Evolutionary conservation across 2,113 vertebrate species (phyloP), one percentile per base, ranked within the genome.

Genomic region (Semicossyphus pulcher): DNA sequence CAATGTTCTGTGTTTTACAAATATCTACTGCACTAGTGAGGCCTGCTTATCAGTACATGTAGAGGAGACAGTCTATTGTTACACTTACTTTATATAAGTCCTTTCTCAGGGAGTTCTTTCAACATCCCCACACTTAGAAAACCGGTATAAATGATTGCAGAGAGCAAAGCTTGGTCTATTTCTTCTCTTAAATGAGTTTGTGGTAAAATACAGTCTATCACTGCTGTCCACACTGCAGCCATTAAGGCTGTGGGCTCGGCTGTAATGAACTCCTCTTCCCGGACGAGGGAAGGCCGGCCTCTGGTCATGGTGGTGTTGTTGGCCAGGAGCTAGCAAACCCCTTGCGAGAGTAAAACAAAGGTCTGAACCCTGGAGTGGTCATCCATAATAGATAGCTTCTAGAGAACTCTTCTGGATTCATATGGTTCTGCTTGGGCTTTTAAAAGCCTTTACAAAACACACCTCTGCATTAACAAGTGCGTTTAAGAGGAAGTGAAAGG

Each of bases 301-400:
- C 62, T 81, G 82, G 71, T 67, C 75, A 57, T 23, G 60, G 78
- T 63, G 82, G 39, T 61, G 57, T 78, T 54, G 67, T 23, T 74
- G 76, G 65, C 52, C 75, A 86, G 72, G 56, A 49, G 72, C 61
- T 57, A 70, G 63, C 68, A 56, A 60, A 68, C 31, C 39, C 53
- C 37, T 60, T 21, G 28, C 1, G n/a, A 70, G 44, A 14, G 57
- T 32, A 78, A 72, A 41, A 68, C 60, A 60, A 75, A 85, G 72
- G 58, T 78, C 86, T 78, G 72, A 83, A 75, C 76, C 86, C 71
- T 76, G 76, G 67, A 91, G 87, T 80, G 73, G 58, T 80, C 83
- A 92, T 93, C 45, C 81, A 92, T 93, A 90, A 93, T 89, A 85
- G 59, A 93, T 86, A 31, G 57, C 60, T 81, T 86, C 57, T 57